Percentiles rank a stretch among this genome's conserved stretches.
These are phyloP conservation scores for Torymus texanus DNA, from an alignment of 2,888 invertebrate species.

Conservation along the genomic window DNA sequence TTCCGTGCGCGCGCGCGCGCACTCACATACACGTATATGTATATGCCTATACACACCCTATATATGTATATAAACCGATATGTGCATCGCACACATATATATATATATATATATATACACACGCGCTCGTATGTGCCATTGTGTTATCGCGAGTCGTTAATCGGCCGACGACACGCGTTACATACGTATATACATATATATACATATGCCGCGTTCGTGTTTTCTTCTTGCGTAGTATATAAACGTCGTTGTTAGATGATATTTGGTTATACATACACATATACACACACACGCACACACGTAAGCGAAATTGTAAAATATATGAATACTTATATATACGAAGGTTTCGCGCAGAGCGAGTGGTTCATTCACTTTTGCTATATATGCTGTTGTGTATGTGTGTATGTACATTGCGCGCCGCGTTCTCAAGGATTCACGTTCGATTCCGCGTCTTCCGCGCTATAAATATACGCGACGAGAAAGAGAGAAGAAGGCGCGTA, in stretches of 20 bases:
- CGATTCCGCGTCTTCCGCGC: conserved; percentile 47
- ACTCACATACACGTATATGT: background rate
- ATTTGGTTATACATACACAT: too few relatives aligned
- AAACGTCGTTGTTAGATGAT: too few relatives aligned
- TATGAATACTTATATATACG: too few relatives aligned
- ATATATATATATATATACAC: background rate
- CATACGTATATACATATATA: background rate
- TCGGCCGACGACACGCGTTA: conserved; percentile 45
- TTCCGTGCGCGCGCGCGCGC: conserved; percentile 9
- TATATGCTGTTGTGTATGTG: too few relatives aligned
- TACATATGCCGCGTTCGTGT: background rate
- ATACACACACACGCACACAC: too few relatives aligned
- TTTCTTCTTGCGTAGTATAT: background rate
- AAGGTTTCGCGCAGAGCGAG: background rate
- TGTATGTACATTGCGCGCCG: background rate
- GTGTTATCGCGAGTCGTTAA: conserved; percentile 54
- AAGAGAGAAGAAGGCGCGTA: conserved; percentile 11
- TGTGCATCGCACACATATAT: background rate
- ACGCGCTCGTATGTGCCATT: conserved; percentile 30
- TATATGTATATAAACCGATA: too few relatives aligned
- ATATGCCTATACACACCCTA: too few relatives aligned
- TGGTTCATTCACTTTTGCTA: conserved; percentile 51
- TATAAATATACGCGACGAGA: conserved; percentile 43
- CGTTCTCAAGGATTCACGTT: conserved; percentile 52
- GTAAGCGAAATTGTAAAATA: too few relatives aligned